Percentiles rank a stretch among this genome's conserved stretches.
Evolutionary conservation across 1,140 invertebrate genomes (phyloP).

Genomic region (Ridgeia piscesae): DNA sequence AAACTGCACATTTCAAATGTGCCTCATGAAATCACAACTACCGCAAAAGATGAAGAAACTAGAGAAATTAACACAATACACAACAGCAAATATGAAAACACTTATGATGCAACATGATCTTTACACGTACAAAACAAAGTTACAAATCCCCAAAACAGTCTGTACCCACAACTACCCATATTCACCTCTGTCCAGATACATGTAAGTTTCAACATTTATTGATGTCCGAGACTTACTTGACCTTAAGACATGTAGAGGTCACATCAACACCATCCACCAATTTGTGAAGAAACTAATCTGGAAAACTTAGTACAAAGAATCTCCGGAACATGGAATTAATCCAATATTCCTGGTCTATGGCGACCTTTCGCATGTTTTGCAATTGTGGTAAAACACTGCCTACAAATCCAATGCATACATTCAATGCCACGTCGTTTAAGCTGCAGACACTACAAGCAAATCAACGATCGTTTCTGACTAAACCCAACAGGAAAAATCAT

Average conservation of each 20-base stretch:
- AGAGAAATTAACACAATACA: background rate
- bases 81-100: constrained; percentile 6
- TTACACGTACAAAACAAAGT: background rate
- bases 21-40: background rate
- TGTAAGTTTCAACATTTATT: background rate
- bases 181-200: background rate
- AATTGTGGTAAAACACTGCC: background rate
- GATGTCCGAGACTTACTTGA: background rate
- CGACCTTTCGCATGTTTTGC: background rate
- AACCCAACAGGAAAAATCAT: background rate
- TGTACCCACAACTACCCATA: background rate
- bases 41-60: background rate
- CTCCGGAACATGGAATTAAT: background rate
- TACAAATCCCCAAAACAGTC: background rate
- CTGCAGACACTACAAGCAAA: background rate
- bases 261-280: background rate
- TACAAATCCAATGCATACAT: background rate
- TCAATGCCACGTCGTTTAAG: background rate
- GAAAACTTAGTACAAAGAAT: background rate
- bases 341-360: background rate
- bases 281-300: background rate
- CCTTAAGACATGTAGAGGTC: background rate
- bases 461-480: background rate
- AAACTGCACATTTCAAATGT: background rate
- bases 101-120: background rate